Conservation (phyloP, 2,888 invertebrate species). For the Alloplasta piceator region DNA sequence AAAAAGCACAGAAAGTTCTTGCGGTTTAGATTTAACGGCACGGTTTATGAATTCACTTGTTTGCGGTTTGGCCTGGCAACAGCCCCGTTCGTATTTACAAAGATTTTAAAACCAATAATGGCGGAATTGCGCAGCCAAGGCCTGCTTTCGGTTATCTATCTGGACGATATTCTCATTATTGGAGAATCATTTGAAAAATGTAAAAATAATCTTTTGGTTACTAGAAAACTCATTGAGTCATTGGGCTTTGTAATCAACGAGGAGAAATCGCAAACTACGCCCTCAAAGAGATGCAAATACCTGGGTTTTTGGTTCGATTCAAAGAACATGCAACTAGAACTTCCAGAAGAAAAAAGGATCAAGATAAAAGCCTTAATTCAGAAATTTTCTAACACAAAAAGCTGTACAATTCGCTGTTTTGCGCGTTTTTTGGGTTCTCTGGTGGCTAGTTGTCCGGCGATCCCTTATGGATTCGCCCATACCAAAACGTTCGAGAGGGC, state of each 20-base stretch:
- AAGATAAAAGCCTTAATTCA: neutral
- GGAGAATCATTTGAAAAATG: conserved; percentile 8
- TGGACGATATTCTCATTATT: conserved; percentile 47
- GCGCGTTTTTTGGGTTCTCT: neutral
- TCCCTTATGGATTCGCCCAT: conserved; percentile 12
- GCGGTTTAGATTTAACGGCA: no score
- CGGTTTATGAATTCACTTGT: no score
- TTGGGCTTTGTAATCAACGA: conserved; percentile 28
- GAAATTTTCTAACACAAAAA: neutral
- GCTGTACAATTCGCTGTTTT: neutral
- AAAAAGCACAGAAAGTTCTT: conserved; percentile 66
- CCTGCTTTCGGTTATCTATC: conserved; percentile 31
- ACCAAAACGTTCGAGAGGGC: no score
- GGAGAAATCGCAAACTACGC: conserved; percentile 28
- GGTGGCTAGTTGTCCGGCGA: conserved; percentile 9
- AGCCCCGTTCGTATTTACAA: conserved; percentile 70
- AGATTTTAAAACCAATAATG: conserved; percentile 64
- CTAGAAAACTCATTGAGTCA: neutral
- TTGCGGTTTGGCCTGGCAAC: no score
- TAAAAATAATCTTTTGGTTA: neutral
- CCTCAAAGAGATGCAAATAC: conserved; percentile 29
- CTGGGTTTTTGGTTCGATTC: no score
- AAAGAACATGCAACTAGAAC: no score
- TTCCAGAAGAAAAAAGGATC: conserved; percentile 9
- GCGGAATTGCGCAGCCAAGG: conserved; percentile 36